A percentile compares a stretch with the other conserved stretches of the same genome.
These are phyloP conservation scores for Stegastes partitus DNA, from an alignment of 2,113 vertebrate species.

Conservation along the genomic window DNA sequence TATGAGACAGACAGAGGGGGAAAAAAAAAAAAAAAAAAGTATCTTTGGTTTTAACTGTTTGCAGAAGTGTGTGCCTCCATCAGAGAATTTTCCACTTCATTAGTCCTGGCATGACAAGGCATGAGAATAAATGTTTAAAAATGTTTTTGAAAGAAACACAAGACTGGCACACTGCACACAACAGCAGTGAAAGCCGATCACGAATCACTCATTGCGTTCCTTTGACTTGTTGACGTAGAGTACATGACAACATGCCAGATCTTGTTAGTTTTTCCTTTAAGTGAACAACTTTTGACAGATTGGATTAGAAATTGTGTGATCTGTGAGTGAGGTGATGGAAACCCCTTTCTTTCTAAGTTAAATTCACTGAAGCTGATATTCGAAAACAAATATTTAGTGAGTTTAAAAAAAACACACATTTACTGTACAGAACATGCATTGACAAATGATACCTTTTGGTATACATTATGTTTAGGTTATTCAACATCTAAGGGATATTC, in stretches of 20 bases:
- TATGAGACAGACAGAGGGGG: not conserved
- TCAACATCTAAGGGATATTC: not conserved
- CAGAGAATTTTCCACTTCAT: slow-evolving; percentile 21
- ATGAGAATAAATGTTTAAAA: slow-evolving; percentile 6
- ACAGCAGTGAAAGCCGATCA: slow-evolving; percentile 9
- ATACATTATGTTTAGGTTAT: not conserved
- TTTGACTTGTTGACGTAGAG: slow-evolving; percentile 11
- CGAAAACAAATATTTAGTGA: too few species aligned
- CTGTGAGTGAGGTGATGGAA: too few species aligned
- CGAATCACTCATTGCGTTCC: not conserved
- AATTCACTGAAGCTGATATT: too few species aligned
- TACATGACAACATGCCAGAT: not conserved
- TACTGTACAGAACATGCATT: too few species aligned
- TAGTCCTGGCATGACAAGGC: slow-evolving; percentile 10
- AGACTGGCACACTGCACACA: slow-evolving; percentile 1
- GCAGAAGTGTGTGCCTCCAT: not conserved
- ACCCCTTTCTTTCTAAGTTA: not conserved
- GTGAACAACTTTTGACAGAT: not conserved
- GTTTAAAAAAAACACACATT: too few species aligned
- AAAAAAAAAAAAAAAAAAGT: not conserved
- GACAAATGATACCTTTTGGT: not conserved
- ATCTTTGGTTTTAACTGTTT: not conserved
- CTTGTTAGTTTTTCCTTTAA: not conserved
- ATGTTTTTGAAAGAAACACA: not conserved
- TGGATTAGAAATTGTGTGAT: too few species aligned